phyloP scores from a whole-genome alignment of 2,113 vertebrate species.

The cattle (Bos taurus) region DNA sequence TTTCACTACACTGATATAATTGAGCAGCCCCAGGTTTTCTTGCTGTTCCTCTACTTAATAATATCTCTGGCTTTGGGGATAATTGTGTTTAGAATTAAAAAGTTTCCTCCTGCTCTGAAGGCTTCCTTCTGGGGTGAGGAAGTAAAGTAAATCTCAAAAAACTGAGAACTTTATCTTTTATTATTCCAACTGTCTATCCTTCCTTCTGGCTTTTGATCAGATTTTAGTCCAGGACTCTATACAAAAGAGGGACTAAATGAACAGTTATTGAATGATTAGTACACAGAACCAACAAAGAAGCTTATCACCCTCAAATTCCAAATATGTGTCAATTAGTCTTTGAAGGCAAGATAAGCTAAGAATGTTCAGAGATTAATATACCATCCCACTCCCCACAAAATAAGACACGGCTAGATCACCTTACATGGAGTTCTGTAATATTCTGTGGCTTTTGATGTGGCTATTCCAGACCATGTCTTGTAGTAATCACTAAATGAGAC shows the following conservation, averaged over 20 bases:
- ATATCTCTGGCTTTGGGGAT: not conserved
- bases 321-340: not conserved
- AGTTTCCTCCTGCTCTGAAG: not conserved
- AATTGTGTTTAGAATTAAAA: not conserved
- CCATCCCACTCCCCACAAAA: not conserved
- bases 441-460: conserved; percentile 58
- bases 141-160: not conserved
- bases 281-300: not conserved
- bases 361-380: not conserved
- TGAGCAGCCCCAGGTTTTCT: not conserved
- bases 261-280: not conserved
- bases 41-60: not conserved
- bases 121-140: not conserved
- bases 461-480: conserved; percentile 65
- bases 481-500: conserved; percentile 74
- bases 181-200: not conserved
- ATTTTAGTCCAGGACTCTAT: not conserved
- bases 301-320: not conserved
- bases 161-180: not conserved
- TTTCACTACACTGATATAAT: not conserved
- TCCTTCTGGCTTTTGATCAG: not conserved
- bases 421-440: conserved; percentile 58
- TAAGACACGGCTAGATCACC: not conserved
- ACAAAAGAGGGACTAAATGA: not conserved
- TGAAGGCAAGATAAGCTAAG: conserved; percentile 8